phyloP scores from a whole-genome alignment of 2,888 invertebrate species.

The Tricholauxania praeusta region DNA sequence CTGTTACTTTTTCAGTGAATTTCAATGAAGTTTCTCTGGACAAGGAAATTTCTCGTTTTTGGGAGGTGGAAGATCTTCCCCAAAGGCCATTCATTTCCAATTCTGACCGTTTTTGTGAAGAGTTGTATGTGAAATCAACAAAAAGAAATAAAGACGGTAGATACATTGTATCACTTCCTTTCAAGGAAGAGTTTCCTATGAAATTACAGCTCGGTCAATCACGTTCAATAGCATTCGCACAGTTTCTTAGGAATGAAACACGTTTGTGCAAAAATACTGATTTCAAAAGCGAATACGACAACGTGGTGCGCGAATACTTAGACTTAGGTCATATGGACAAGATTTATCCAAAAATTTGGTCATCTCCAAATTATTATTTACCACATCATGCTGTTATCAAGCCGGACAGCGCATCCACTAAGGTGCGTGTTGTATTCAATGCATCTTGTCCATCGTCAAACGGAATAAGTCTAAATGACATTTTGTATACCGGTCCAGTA shows the following conservation, averaged over 20 bases:
- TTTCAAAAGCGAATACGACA: conserved; percentile 18
- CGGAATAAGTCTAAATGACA: conserved; percentile 29
- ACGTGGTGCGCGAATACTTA: conserved; percentile 23
- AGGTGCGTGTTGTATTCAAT: conserved; percentile 1
- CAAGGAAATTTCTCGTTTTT: too few relatives aligned
- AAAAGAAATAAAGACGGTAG: not conserved
- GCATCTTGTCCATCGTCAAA: conserved; percentile 28
- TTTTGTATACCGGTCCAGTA: conserved; percentile 24
- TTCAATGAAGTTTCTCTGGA: too few relatives aligned
- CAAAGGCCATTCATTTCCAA: not conserved
- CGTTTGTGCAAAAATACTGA: not conserved
- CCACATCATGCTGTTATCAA: conserved; percentile 14
- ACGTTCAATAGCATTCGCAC: conserved; percentile 5
- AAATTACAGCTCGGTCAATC: not conserved
- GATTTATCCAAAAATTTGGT: not conserved
- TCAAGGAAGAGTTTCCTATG: conserved; percentile 9
- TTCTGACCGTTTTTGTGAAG: not conserved
- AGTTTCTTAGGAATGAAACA: conserved; percentile 21
- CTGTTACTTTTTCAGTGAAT: too few relatives aligned
- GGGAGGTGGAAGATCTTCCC: too few relatives aligned
- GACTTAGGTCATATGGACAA: conserved; percentile 6
- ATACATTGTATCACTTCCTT: not conserved
- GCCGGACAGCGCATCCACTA: not conserved
- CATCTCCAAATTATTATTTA: too few relatives aligned
- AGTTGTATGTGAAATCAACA: not conserved